Percentiles rank a stretch among this genome's conserved stretches.
These are phyloP conservation scores for Heliconius hewitsoni DNA, from an alignment of 1,140 invertebrate species.

Conservation along the genomic window DNA sequence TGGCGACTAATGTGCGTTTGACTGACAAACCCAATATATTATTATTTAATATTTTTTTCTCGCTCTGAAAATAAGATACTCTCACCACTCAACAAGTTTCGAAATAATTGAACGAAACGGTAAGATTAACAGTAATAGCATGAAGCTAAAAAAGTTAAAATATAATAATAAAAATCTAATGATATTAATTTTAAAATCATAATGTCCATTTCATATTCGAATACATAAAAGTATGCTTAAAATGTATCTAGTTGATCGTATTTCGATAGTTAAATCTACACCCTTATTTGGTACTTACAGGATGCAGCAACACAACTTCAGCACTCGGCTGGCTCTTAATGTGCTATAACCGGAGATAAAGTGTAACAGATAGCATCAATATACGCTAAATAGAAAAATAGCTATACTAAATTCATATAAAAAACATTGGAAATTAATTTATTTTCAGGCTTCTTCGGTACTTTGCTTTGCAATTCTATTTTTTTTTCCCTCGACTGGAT, in stretches of 20 bases:
- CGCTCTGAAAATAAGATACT: no score
- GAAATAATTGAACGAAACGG: no score
- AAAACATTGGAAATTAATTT: background rate
- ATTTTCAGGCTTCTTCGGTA: background rate
- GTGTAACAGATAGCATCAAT: background rate
- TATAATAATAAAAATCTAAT: background rate
- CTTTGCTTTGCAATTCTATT: no score
- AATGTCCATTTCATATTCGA: background rate
- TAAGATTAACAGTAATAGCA: no score
- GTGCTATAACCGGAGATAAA: background rate
- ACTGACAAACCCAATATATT: no score
- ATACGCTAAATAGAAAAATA: background rate
- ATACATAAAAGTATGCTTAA: background rate
- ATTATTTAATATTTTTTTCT: no score
- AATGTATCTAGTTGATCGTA: background rate
- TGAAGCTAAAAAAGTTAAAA: background rate
- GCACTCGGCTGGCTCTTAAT: background rate
- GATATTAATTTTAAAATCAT: background rate
- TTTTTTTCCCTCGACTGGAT: no score
- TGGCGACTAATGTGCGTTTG: no score
- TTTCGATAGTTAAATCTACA: background rate
- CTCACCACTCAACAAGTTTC: no score
- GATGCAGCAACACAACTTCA: background rate
- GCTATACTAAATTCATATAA: background rate
- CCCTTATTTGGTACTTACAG: conserved; percentile 6